Conservation (phyloP, 2,113 vertebrate species). For the Excalfactoria chinensis region DNA sequence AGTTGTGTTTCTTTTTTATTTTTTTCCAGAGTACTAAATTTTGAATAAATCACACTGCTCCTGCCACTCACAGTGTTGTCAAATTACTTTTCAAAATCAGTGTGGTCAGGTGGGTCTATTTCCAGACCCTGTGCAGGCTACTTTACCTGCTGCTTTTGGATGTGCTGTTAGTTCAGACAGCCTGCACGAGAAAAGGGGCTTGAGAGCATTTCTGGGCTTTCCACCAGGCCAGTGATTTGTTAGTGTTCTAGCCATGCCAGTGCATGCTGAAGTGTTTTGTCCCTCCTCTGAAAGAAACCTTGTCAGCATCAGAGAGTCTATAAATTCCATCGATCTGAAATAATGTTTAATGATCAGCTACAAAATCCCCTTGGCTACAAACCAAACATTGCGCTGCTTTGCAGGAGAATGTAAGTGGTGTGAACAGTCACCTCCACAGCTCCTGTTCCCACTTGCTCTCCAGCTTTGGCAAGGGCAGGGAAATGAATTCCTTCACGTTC, state of each 20-base stretch:
- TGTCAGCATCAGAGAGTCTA: background rate
- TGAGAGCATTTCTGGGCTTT: background rate
- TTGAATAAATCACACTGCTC: constrained; percentile 16
- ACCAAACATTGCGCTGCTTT: background rate
- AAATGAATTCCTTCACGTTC: background rate
- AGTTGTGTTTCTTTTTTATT: background rate
- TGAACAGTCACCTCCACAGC: background rate
- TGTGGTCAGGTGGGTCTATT: constrained; percentile 39
- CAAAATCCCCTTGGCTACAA: background rate
- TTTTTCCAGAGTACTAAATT: background rate
- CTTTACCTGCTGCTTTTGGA: constrained; percentile 10
- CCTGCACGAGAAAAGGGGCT: background rate
- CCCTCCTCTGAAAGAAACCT: background rate
- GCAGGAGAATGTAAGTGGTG: background rate
- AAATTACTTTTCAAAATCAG: constrained; percentile 46
- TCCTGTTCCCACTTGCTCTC: background rate
- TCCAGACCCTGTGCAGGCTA: background rate
- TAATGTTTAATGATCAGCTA: background rate
- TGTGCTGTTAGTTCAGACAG: background rate
- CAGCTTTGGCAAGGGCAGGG: background rate
- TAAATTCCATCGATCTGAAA: background rate
- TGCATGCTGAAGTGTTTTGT: background rate
- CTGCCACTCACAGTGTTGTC: background rate
- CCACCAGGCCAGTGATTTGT: background rate
- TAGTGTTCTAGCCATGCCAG: background rate